Conservation (phyloP, 2,113 vertebrate species). For the Ondatra zibethicus region DNA sequence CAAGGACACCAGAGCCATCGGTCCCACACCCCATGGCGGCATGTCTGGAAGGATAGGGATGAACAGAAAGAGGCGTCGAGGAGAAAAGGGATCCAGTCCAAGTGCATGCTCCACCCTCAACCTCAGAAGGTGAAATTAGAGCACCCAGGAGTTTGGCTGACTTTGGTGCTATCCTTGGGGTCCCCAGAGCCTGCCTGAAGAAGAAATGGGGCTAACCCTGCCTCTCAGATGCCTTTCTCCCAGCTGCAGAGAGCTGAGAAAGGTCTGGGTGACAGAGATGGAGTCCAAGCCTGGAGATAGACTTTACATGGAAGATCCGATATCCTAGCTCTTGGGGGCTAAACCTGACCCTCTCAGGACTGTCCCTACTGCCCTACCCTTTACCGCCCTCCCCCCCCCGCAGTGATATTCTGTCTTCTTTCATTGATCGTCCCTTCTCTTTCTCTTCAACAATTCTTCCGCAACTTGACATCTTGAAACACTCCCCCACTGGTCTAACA, state of each 20-base stretch:
- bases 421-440: background rate
- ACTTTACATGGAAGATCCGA: background rate
- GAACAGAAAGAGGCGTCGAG: background rate
- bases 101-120: background rate
- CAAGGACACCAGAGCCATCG: background rate
- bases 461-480: constrained; percentile 46
- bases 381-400: too few species aligned
- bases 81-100: background rate
- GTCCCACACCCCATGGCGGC: background rate
- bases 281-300: background rate
- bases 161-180: rapidly evolving
- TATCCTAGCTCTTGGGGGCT: background rate
- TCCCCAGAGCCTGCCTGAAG: background rate
- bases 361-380: background rate
- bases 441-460: background rate
- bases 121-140: background rate
- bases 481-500: background rate
- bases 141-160: background rate
- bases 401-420: background rate
- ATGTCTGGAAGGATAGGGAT: background rate
- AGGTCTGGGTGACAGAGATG: background rate
- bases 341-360: background rate
- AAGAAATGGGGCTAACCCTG: background rate
- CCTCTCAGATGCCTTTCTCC: background rate
- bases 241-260: background rate